Percentiles rank a stretch among this genome's conserved stretches.
phyloP scores from a whole-genome alignment of 2,888 invertebrate species.

The Cephus sareptanus region DNA sequence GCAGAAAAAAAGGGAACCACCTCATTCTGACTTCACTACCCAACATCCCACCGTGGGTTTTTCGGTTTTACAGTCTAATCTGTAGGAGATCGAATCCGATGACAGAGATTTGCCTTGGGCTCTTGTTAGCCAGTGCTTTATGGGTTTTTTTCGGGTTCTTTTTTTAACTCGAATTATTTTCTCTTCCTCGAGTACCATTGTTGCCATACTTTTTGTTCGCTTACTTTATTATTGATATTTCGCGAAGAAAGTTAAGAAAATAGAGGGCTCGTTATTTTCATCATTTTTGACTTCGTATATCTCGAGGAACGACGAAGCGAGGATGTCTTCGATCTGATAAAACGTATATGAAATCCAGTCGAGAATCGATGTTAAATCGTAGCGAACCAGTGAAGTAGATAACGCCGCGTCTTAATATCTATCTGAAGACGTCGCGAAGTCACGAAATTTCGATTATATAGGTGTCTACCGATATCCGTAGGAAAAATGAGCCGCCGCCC shows the following conservation, averaged over 20 bases:
- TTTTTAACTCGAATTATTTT: conserved; percentile 30
- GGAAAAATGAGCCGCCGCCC: conserved; percentile 47
- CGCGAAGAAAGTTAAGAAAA: fast-evolving
- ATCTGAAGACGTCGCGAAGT: neutral
- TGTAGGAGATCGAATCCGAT: neutral
- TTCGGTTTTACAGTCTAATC: neutral
- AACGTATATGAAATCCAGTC: neutral
- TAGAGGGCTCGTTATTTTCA: no score
- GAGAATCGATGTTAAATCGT: neutral
- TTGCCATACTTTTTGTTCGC: neutral
- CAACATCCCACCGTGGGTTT: neutral
- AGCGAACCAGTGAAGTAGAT: neutral
- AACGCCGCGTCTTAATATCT: neutral
- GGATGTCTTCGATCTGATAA: no score
- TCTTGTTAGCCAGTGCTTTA: neutral
- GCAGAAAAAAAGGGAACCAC: conserved; percentile 26
- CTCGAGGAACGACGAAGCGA: neutral
- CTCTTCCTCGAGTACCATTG: conserved; percentile 1
- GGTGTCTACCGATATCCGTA: conserved; percentile 39
- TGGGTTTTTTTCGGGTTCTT: neutral
- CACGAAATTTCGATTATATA: conserved; percentile 43
- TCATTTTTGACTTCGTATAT: neutral
- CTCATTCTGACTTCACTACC: neutral
- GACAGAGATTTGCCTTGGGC: neutral
- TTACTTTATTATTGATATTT: neutral